These are phyloP conservation scores for Ectemnius cavifrons DNA, from an alignment of 2,888 invertebrate species.

Conservation along the genomic window DNA sequence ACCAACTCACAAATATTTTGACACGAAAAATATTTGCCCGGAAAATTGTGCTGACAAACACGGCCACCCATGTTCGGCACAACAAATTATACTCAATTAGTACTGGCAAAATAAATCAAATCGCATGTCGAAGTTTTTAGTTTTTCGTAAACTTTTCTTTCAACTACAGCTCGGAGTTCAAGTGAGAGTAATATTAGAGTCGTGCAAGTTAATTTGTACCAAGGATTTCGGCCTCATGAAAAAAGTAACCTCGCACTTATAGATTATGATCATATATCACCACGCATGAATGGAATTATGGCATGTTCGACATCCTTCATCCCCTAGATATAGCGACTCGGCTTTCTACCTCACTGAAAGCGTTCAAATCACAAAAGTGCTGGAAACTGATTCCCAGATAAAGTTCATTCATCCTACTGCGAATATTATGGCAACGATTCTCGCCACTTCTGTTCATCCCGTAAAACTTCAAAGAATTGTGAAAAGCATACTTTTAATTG, in stretches of 20 bases:
- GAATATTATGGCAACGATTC: background rate
- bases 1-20: too few relatives aligned
- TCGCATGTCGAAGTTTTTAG: too few relatives aligned
- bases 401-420: background rate
- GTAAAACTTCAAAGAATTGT: too few relatives aligned
- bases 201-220: slow-evolving; percentile 12
- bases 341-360: slow-evolving; percentile 21
- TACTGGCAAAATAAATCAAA: too few relatives aligned
- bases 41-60: too few relatives aligned
- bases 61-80: too few relatives aligned
- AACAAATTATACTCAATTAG: too few relatives aligned
- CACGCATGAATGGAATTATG: background rate
- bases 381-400: background rate
- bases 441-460: too few relatives aligned
- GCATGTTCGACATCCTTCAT: background rate
- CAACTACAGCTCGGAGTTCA: too few relatives aligned
- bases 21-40: too few relatives aligned
- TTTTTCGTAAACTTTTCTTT: too few relatives aligned
- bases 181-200: background rate
- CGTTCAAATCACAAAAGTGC: slow-evolving; percentile 47
- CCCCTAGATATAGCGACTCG: background rate
- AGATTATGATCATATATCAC: background rate
- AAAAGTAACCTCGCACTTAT: background rate
- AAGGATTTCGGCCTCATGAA: background rate
- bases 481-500: too few relatives aligned